Percentiles rank a stretch among this genome's conserved stretches.
Conservation (phyloP, 2,888 invertebrate genomes). For the Diarsia rubi region DNA sequence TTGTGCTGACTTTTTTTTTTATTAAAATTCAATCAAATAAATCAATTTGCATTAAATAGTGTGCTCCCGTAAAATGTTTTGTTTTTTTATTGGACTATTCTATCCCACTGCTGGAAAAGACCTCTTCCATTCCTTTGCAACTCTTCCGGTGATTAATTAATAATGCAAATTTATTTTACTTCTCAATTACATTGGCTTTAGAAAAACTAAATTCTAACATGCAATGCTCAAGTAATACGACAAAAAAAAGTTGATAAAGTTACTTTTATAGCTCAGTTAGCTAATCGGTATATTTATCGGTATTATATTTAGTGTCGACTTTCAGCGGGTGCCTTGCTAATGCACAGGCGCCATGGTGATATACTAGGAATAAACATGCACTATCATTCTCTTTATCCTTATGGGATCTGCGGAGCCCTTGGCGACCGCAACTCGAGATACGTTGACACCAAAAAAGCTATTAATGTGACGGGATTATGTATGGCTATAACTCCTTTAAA, state of each 20-base stretch:
- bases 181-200: not conserved
- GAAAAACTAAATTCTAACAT: not conserved
- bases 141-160: not conserved
- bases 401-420: slow-evolving; percentile 44
- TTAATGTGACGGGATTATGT: slow-evolving; percentile 41
- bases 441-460: slow-evolving; percentile 28
- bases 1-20: not conserved
- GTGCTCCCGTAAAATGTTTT: no score
- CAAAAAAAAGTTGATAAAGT: slow-evolving; percentile 2
- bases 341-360: slow-evolving; percentile 29
- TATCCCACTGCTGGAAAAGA: no score
- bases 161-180: not conserved
- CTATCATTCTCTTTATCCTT: slow-evolving; percentile 50
- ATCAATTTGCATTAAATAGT: no score
- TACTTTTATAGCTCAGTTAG: slow-evolving; percentile 30
- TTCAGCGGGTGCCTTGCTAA: slow-evolving; percentile 27
- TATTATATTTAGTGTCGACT: slow-evolving; percentile 39
- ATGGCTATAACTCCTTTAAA: slow-evolving; percentile 22
- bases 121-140: no score
- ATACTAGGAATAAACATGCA: slow-evolving; percentile 48
- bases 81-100: no score
- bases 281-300: slow-evolving; percentile 29
- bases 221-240: not conserved
- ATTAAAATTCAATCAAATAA: not conserved
- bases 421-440: slow-evolving; percentile 38